Conservation (phyloP, 2,797 vertebrate genomes). For the Danio albolineatus region DNA sequence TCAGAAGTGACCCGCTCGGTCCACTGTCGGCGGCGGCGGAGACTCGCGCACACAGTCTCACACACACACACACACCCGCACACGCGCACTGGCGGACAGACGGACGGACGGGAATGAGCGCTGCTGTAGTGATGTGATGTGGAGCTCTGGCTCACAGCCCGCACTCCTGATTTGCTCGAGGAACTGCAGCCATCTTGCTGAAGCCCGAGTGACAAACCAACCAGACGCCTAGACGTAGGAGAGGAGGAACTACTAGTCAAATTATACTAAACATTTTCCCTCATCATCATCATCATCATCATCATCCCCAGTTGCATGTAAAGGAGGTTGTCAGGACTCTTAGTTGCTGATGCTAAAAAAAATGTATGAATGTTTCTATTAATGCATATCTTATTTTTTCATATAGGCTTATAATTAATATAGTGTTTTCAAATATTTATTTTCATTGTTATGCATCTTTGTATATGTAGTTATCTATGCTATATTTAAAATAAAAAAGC, state of each 20-base stretch:
- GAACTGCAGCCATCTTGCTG: conserved; percentile 79
- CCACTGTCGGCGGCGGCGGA: conserved; percentile 66
- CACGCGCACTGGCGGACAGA: conserved; percentile 58
- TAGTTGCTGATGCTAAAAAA: neutral
- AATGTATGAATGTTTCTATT: too few relatives aligned
- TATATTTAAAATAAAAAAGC: too few relatives aligned
- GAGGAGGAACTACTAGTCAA: conserved; percentile 24
- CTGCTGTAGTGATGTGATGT: conserved; percentile 71
- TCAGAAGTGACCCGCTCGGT: conserved; percentile 78
- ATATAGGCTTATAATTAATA: neutral
- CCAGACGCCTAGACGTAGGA: conserved; percentile 34
- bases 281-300: neutral
- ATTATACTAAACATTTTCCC: neutral
- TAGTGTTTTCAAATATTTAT: neutral
- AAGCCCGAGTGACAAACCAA: conserved; percentile 54
- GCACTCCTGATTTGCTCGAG: conserved; percentile 57
- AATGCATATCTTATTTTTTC: neutral
- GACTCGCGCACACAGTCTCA: neutral
- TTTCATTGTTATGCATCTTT: too few relatives aligned
- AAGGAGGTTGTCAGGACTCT: neutral
- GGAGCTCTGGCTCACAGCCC: conserved; percentile 64
- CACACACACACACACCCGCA: neutral
- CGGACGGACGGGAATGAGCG: conserved; percentile 70
- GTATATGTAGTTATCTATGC: too few relatives aligned
- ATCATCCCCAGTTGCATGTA: neutral